Conservation (phyloP, 2,797 vertebrate genomes). For the Gymnopithys bicolor region DNA sequence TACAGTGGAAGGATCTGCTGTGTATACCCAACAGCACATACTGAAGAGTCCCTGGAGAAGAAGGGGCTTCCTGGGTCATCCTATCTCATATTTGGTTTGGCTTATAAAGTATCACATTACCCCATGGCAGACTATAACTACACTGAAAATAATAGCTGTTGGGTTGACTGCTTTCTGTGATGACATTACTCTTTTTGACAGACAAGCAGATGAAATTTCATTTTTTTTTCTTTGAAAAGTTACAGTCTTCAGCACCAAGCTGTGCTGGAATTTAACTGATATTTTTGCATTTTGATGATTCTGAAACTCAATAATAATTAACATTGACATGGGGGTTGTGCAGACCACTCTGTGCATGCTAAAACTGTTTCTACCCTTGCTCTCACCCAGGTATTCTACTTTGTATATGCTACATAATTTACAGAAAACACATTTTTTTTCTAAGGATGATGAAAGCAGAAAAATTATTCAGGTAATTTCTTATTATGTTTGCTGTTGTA, state of each 20-base stretch:
- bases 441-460: not conserved
- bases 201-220: slow-evolving; percentile 29
- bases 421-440: not conserved
- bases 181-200: slow-evolving; percentile 49
- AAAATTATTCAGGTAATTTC: not conserved
- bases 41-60: not conserved
- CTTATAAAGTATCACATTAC: slow-evolving; percentile 3
- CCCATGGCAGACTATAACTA: not conserved
- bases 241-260: not conserved
- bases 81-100: slow-evolving; percentile 3
- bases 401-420: not conserved
- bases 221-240: slow-evolving; percentile 49
- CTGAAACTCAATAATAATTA: slow-evolving; percentile 29
- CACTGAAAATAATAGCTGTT: not conserved
- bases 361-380: not conserved
- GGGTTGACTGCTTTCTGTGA: not conserved
- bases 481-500: not conserved
- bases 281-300: slow-evolving; percentile 27
- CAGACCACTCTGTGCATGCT: not conserved
- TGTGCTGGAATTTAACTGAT: not conserved
- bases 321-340: not conserved
- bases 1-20: not conserved
- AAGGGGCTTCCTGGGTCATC: slow-evolving; percentile 4
- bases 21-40: not conserved
- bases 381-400: not conserved